phyloP scores from a whole-genome alignment of 2,797 vertebrate species.

The Syngnathus rostellatus region DNA sequence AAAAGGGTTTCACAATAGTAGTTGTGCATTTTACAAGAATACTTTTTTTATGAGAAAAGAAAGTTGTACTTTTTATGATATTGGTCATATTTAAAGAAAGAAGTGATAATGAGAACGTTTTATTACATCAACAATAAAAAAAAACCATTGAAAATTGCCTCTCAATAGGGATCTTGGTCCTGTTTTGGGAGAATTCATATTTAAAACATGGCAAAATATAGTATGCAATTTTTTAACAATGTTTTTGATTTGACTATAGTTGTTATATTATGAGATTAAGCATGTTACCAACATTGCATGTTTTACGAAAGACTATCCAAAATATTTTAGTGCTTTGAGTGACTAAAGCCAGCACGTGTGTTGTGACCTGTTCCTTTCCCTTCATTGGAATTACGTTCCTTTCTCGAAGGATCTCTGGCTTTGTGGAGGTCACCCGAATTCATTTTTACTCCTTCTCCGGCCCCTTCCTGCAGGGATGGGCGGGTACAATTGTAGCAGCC shows the following conservation, averaged over 20 bases:
- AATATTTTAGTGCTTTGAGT: neutral
- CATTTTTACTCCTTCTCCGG: slow-evolving; percentile 24
- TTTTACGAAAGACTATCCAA: too few relatives aligned
- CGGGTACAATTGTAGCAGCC: slow-evolving; percentile 43
- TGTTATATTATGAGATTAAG: too few relatives aligned
- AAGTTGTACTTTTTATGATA: neutral
- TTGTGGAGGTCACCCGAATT: slow-evolving; percentile 30
- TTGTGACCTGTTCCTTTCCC: neutral
- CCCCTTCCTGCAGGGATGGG: slow-evolving; percentile 40
- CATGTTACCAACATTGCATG: too few relatives aligned
- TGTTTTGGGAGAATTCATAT: too few relatives aligned
- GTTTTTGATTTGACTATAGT: too few relatives aligned
- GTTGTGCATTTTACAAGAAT: neutral
- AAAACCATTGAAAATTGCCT: too few relatives aligned
- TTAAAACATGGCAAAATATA: too few relatives aligned
- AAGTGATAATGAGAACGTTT: too few relatives aligned
- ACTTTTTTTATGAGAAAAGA: neutral
- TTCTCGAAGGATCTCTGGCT: slow-evolving; percentile 52
- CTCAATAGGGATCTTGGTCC: too few relatives aligned
- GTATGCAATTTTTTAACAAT: too few relatives aligned
- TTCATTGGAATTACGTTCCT: neutral
- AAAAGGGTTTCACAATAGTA: neutral
- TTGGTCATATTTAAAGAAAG: too few relatives aligned
- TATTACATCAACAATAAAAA: too few relatives aligned
- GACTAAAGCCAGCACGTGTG: neutral